Conservation (phyloP, 35 echinoderm and acorn worm species). For the Hemicentrotus pulcherrimus region DNA sequence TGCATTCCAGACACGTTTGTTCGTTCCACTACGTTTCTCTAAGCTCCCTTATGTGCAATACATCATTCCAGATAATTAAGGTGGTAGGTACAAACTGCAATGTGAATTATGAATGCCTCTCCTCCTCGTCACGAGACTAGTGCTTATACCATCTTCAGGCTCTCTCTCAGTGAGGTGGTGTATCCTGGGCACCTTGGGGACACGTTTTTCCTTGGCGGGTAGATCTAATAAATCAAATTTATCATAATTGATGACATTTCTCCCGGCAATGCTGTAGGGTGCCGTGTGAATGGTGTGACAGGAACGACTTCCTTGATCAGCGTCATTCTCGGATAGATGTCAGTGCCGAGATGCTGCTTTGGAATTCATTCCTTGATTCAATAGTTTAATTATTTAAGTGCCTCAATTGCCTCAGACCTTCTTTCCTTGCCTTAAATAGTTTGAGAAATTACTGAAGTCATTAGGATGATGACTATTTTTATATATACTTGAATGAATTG, state of each 20-base stretch:
- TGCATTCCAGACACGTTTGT: too few relatives aligned
- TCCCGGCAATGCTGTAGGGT: neutral
- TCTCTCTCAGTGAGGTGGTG: neutral
- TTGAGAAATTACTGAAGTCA: too few relatives aligned
- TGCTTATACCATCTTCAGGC: neutral
- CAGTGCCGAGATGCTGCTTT: neutral
- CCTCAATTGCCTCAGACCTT: neutral
- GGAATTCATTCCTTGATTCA: neutral
- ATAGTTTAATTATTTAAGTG: neutral
- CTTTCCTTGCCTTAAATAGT: neutral
- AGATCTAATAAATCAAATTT: neutral
- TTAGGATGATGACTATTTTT: too few relatives aligned
- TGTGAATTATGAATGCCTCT: neutral
- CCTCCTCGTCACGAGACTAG: neutral
- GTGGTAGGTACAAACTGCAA: too few relatives aligned
- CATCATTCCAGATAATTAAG: too few relatives aligned
- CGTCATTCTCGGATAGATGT: neutral
- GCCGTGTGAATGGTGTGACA: neutral
- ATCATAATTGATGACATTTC: slow-evolving; percentile 19
- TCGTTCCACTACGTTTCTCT: too few relatives aligned
- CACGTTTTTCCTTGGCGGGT: neutral
- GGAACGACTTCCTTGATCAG: neutral
- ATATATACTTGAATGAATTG: too few relatives aligned
- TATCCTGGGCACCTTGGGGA: neutral
- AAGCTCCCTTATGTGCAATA: too few relatives aligned